Percentiles rank a stretch among this genome's conserved stretches.
Evolutionary conservation across 2,113 vertebrate species (phyloP).

Genomic region (Odocoileus hemionus): DNA sequence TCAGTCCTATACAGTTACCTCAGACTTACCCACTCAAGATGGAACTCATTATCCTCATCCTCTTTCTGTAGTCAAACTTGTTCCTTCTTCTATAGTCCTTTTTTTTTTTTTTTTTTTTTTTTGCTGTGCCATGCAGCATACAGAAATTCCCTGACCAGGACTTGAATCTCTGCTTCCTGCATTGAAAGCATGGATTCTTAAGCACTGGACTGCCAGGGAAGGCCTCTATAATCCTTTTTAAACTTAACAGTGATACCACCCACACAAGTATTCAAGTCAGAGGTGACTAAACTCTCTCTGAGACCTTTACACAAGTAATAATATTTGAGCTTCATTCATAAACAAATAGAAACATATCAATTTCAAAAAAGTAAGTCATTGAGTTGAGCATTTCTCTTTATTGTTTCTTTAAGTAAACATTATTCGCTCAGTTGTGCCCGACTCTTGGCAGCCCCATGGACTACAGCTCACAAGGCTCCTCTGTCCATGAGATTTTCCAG

Average conservation of each 20-base stretch:
- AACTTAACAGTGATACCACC: neutral
- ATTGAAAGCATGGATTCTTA: neutral
- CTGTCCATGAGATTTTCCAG: neutral
- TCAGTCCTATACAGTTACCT: neutral
- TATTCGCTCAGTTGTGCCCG: neutral
- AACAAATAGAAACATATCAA: neutral
- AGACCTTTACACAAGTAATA: neutral
- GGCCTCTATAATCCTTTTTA: neutral
- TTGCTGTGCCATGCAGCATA: neutral
- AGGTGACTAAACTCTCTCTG: neutral
- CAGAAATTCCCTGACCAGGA: neutral
- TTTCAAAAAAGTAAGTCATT: constrained; percentile 13
- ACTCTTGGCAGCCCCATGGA: neutral
- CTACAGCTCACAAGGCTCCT: neutral
- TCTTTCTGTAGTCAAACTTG: neutral
- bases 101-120: neutral
- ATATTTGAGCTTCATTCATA: constrained; percentile 20
- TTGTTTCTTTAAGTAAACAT: neutral
- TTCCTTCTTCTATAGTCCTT: neutral
- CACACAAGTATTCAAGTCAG: neutral
- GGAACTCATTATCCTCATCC: neutral
- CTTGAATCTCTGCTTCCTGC: neutral
- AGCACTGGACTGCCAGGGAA: neutral
- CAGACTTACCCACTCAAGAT: neutral
- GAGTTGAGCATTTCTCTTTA: neutral